These are phyloP conservation scores for Leiothrix lutea DNA, from an alignment of 2,113 vertebrate species.

Conservation along the genomic window DNA sequence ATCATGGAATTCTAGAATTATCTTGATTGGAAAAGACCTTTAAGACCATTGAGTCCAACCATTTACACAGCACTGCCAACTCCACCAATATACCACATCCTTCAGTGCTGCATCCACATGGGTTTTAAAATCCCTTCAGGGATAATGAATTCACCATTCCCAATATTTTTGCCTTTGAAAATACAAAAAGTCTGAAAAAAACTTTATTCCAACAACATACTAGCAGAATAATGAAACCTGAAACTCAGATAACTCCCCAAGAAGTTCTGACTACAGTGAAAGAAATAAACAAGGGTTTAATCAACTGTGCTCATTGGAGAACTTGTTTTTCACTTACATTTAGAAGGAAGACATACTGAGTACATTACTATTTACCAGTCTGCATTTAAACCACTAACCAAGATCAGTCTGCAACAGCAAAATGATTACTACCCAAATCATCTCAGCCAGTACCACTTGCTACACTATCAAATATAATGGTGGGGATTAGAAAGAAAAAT, in stretches of 20 bases:
- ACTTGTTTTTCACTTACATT: not conserved
- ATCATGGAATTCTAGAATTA: not conserved
- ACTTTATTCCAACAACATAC: not conserved
- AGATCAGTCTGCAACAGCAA: not conserved
- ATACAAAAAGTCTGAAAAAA: not conserved
- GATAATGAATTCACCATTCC: not conserved
- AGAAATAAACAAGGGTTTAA: not conserved
- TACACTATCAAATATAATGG: not conserved
- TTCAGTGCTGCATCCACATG: not conserved
- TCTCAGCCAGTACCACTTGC: not conserved
- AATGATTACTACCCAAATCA: not conserved
- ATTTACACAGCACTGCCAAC: not conserved
- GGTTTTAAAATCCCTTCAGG: not conserved
- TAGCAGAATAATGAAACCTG: not conserved
- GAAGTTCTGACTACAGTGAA: not conserved
- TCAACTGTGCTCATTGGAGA: not conserved
- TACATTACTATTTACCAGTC: not conserved
- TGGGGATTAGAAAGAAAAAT: not conserved
- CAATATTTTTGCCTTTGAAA: not conserved
- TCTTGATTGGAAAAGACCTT: not conserved
- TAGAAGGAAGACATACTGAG: not conserved
- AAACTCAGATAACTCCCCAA: not conserved
- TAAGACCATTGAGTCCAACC: rapidly evolving
- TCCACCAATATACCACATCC: rapidly evolving
- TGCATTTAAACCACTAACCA: not conserved